Base-by-base conservation (phyloP, 1,140 invertebrate genomes). In the Microplitis mediator region DNA sequence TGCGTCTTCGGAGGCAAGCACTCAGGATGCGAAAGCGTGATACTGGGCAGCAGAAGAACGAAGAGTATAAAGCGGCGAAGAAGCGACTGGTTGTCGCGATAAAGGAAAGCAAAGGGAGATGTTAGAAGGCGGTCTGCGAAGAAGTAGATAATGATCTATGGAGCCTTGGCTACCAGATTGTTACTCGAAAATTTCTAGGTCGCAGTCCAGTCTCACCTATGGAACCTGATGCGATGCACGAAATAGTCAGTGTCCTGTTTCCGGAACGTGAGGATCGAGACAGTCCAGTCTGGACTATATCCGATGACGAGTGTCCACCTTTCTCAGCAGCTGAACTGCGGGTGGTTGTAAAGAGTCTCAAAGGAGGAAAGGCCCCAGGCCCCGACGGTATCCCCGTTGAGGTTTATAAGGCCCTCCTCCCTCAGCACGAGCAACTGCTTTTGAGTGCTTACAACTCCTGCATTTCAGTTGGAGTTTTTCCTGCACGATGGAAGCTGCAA, bases 351-450 rank as follows among this genome's bases (percentile, higher is more conserved):
- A 35, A 9, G 0, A 71, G 34, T 1, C 39, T 45, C 84, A 0
- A 78, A 32, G 76, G 51, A n/a, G 71, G 74, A 1, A 84, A 81
- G 56, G 81, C 82, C 0, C 80, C 83, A 32, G 82, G 83, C 3
- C 79, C 79, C 0, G 80, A 83, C 32, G 74, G 75, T 0, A 71
- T 86, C 0, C 79, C 82, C 4, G 32, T 73, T 0, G 81, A 80
- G 14, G 76, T 67, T 0, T 32, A 81, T 6, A 79, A 78, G 66
- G 13, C 70, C 2, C 23, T 74, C 5, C 65, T 51, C 0, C 0
- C 58, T 3, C 3, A 6, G 36, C 35, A 52, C 9, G 54, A 72
- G 8, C 23, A 68, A 5, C 9, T 69, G 32, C 9, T 77, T 3
- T 62, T 75, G 0, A 35, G 54, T 0, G 65, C 75, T 72, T 76